phyloP scores from a whole-genome alignment of 2,888 invertebrate genomes.

The Apotomis capreana region DNA sequence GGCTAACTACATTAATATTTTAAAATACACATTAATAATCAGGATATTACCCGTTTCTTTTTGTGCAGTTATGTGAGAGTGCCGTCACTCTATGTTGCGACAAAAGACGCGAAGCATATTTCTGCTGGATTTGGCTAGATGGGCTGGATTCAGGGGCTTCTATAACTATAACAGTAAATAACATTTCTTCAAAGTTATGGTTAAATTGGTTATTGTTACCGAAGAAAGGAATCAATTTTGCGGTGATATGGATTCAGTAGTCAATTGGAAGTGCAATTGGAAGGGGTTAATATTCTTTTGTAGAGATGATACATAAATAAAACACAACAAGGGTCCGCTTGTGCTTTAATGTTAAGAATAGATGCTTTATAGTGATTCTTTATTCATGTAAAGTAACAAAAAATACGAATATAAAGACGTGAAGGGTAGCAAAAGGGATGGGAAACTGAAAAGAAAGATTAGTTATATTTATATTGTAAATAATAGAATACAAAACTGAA shows the following conservation, averaged over 20 bases:
- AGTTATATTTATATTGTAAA: too few species aligned
- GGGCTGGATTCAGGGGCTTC: background rate
- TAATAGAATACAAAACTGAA: too few species aligned
- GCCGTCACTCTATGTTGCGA: too few species aligned
- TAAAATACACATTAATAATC: too few species aligned
- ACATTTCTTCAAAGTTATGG: slow-evolving; percentile 1
- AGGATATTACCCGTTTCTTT: too few species aligned
- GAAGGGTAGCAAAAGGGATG: background rate
- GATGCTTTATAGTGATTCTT: background rate
- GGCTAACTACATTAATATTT: too few species aligned
- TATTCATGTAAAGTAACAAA: background rate
- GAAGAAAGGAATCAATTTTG: slow-evolving; percentile 23
- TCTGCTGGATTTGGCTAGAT: too few species aligned
- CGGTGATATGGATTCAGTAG: slow-evolving; percentile 14
- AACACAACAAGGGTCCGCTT: slow-evolving; percentile 5
- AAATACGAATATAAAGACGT: background rate
- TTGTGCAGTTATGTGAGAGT: too few species aligned
- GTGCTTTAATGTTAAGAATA: background rate
- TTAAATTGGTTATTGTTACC: slow-evolving; percentile 21
- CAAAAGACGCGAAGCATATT: too few species aligned
- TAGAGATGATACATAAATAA: slow-evolving; percentile 16
- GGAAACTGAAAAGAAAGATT: background rate
- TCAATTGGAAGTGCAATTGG: background rate
- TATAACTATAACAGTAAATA: background rate
- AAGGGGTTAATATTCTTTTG: slow-evolving; percentile 17